Evolutionary conservation across 2,888 invertebrate species (phyloP), one percentile per base, ranked within the genome.

Genomic region (Pammene fasciana): DNA sequence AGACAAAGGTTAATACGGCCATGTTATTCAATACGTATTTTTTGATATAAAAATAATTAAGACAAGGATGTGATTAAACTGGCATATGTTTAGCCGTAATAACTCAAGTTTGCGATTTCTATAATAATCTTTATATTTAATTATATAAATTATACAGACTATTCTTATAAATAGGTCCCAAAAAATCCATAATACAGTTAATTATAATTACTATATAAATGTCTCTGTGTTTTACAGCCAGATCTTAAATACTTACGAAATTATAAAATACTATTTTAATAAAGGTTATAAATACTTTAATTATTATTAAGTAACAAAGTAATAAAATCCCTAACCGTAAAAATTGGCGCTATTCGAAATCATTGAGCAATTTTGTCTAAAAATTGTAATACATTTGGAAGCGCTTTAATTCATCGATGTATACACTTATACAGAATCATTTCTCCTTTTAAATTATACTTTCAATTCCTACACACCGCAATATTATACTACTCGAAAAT

Each of bases 241-340:
- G 62, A 62, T 62, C 62, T 38, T 7, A 26, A 62, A 41, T 62
- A 52, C 62, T 62, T 52, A 38, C 13, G 41, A 16, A 38, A 50
- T 50, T 18, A 50, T 38, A 50, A 18, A 62, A 50, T 26, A 26
- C 3, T 18, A 46, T 18, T 41, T 18, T 38, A n/a, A 41, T 62
- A 52, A 62, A 26, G 10, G 9, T 9, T 52, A n/a, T 26, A 18
- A 11, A 50, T 59, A n/a, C 18, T 48, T 61, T 2, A 26, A 62
- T 16, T 26, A 16, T 6, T 13, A 46, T 50, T 62, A 10, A 16
- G 7, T 61, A 61, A 52, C 7, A 62, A 41, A 62, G 36, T 36
- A 61, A 61, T 38, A 61, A 41, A 60, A 61, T 61, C 60, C 61
- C 67, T 67, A 67, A 67, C 60, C 67, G 45, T 52, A 34, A 45